Base-by-base conservation (phyloP, 2,888 invertebrate genomes). In the Heliconius aoede region DNA sequence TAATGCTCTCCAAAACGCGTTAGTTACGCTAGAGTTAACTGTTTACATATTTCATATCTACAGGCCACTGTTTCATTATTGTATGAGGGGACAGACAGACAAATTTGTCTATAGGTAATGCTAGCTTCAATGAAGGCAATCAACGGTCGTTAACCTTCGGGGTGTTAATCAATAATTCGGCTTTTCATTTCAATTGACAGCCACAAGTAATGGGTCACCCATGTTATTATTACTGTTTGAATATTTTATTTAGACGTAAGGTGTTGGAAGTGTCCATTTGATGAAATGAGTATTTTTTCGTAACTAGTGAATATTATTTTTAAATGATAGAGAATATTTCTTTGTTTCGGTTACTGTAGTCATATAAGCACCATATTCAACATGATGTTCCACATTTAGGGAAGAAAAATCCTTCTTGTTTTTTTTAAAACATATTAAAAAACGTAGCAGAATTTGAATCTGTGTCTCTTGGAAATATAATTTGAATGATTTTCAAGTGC, bases 111-210 rank as follows among this genome's bases (percentile, higher is more conserved):
- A 78, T 79, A 78, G 72, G 58, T 77, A 73, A 67, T 72, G 77
- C 84, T 80, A 81, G 84, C 82, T 82, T 85, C 87, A 87, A 87
- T 88, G 86, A 88, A 87, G 85, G 88, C 86, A 90, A 90, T 90
- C 88, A 89, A 78, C 86, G 90, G 88, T 84, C 85, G 85, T 84
- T 86, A 86, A 88, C 86, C 90, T 83, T 83, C 55, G 73, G 78
- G 82, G 81, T 21, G 79, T 80, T 82, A 89, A 90, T 90, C 90
- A 90, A 90, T 90, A 90, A 87, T 89, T 89, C 87, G 86, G 87
- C 86, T 87, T 88, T 88, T 87, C 88, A 88, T 85, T 86, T 84
- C 87, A 85, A 87, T 87, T 87, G 86, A 88, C 86, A 86, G 84
- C 79, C 82, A 82, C 82, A 82, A 82, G 81, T 84, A 82, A 82